phyloP scores from a whole-genome alignment of 2,797 vertebrate genomes.

The Eulemur coronatus region DNA sequence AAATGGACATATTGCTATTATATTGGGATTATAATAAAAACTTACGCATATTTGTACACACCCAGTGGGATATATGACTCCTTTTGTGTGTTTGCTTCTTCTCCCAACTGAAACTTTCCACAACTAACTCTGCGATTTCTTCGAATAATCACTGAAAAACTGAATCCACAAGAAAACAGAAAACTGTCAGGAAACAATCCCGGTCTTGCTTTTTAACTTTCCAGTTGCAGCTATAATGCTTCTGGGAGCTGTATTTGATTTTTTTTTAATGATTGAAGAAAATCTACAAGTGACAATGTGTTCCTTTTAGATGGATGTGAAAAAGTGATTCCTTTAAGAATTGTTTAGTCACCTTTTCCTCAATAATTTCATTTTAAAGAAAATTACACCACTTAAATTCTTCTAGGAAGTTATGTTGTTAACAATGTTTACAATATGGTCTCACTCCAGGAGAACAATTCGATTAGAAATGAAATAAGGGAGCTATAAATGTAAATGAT shows the following conservation, averaged over 20 bases:
- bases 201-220: neutral
- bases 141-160: neutral
- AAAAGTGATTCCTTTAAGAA: neutral
- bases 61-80: neutral
- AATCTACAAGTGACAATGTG: neutral
- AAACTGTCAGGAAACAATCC: neutral
- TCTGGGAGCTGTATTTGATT: neutral
- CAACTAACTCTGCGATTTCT: neutral
- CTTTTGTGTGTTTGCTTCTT: neutral
- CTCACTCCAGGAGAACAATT: neutral
- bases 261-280: neutral
- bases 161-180: neutral
- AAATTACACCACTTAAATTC: neutral
- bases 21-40: neutral
- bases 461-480: neutral
- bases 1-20: neutral
- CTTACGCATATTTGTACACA: neutral
- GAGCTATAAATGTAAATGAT: neutral
- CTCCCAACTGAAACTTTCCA: neutral
- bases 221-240: neutral
- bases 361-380: conserved; percentile 10
- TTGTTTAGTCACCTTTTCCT: neutral
- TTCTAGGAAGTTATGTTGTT: neutral
- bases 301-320: neutral
- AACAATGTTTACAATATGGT: neutral